Base-by-base conservation (phyloP, 1,140 invertebrate genomes). In the Drosophila busckii region DNA sequence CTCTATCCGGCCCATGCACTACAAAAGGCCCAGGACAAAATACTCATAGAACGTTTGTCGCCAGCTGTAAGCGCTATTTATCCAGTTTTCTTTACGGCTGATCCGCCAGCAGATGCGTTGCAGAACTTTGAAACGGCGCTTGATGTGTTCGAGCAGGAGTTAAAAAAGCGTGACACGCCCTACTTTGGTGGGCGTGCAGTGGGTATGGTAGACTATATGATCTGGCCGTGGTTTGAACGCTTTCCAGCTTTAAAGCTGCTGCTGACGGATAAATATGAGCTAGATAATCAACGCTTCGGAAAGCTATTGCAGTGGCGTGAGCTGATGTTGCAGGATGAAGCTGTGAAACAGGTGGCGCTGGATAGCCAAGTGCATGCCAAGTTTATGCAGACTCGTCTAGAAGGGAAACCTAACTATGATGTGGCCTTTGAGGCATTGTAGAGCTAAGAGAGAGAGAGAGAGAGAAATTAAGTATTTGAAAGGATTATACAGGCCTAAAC, bases 171-270 rank as follows among this genome's bases (percentile, higher is more conserved):
- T 3, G 75, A 89, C 28, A 92, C 90, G 2, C 88, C 88, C n/a
- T 96, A 92, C 70, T 92, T 94, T 70, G 90, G 90, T 58, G 94
- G 94, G 28, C 70, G 87, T 5, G 88, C 90, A 48, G 93, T 94
- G 3, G 94, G 93, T n/a, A 94, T 94, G 90, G 89, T 93, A n/a
- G 95, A 96, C 85, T 93, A 94, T 46, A 95, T 96, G 94, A 93
- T 96, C 48, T 96, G 95, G 95, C 95, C 95, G 1, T 96, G 94
- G 94, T 93, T 93, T 65, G 95, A 97, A 85, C 90, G 94, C 34
- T 69, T 73, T n/a, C 69, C 66, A 1, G 84, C 84, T 6, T 45
- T 87, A 0, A 73, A 84, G 22, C 44, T 49, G 13, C 28, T 62
- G 1, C 45, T 69, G 23, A 20, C 58, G 22, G 25, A 55, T 1